phyloP scores from a whole-genome alignment of 92 coral and sea anemone genomes.

The Heliopora coerulea region DNA sequence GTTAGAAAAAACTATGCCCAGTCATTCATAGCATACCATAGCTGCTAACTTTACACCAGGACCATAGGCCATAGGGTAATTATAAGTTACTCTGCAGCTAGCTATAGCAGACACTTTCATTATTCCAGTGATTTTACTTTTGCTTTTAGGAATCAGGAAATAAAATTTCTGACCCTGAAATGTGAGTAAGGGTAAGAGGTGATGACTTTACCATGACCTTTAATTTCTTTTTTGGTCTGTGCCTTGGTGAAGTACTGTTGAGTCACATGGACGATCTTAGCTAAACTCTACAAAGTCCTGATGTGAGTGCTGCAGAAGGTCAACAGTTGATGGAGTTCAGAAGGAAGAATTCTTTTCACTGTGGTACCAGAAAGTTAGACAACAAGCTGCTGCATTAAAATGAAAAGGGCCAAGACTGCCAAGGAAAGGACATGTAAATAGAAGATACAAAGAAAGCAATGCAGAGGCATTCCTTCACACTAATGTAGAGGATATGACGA shows the following conservation, averaged over 20 bases:
- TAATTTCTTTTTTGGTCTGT: constrained; percentile 25
- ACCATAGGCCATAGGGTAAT: no score
- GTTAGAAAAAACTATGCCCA: constrained; percentile 13
- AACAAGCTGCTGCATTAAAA: constrained; percentile 3
- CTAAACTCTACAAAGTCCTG: constrained; percentile 17
- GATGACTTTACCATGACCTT: constrained; percentile 6
- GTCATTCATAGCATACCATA: constrained; percentile 3
- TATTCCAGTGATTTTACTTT: neutral
- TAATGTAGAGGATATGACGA: neutral
- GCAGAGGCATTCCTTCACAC: constrained; percentile 13
- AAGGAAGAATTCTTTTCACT: constrained; percentile 6
- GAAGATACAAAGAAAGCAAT: constrained; percentile 5
- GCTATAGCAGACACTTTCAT: no score
- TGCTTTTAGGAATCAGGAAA: neutral
- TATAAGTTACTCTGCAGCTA: no score
- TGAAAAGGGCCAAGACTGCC: neutral
- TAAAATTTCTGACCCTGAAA: constrained; percentile 6
- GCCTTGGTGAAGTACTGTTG: constrained; percentile 29
- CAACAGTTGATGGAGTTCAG: constrained; percentile 15
- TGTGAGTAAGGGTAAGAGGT: constrained; percentile 16
- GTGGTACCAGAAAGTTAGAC: constrained; percentile 5
- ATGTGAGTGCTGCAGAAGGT: constrained; percentile 26
- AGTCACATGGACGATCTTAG: constrained; percentile 6
- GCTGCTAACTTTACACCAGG: constrained; percentile 6
- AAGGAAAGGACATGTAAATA: constrained; percentile 5